Evolutionary conservation across 2,113 vertebrate genomes (phyloP).

Genomic region (Chloropsis hardwickii): DNA sequence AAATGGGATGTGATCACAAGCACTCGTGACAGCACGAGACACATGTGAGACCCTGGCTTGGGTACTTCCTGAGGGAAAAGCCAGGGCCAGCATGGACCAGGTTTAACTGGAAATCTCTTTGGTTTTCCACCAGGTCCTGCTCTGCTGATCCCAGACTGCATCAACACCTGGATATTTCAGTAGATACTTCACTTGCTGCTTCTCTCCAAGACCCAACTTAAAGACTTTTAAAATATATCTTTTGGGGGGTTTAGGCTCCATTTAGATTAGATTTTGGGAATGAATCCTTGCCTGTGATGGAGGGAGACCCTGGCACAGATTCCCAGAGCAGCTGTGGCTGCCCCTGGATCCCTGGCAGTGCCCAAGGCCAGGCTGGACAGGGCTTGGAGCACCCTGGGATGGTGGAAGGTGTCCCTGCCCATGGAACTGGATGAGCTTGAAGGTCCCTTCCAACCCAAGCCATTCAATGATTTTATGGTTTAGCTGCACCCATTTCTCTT

Average conservation of each 20-base stretch:
- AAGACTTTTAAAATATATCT: rapidly evolving
- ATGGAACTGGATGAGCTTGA: neutral
- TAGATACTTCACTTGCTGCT: neutral
- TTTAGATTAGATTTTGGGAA: neutral
- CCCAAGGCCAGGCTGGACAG: rapidly evolving
- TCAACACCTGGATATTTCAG: neutral
- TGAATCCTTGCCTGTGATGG: neutral
- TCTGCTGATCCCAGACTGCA: neutral
- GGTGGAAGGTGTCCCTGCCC: neutral
- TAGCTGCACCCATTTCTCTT: neutral
- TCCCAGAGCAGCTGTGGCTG: neutral
- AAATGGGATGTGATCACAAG: neutral
- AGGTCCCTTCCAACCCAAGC: neutral
- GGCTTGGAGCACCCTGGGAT: rapidly evolving
- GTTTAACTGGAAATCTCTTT: neutral
- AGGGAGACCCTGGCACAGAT: neutral
- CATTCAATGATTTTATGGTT: neutral
- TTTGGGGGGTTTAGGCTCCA: rapidly evolving
- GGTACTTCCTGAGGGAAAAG: neutral
- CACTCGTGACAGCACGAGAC: rapidly evolving
- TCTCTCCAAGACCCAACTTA: neutral
- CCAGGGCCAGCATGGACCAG: rapidly evolving
- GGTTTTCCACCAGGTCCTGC: neutral
- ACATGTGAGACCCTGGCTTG: rapidly evolving
- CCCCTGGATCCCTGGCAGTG: neutral